Evolutionary conservation across 2,888 invertebrate genomes (phyloP).

Genomic region (Carpatolechia fugitivella): DNA sequence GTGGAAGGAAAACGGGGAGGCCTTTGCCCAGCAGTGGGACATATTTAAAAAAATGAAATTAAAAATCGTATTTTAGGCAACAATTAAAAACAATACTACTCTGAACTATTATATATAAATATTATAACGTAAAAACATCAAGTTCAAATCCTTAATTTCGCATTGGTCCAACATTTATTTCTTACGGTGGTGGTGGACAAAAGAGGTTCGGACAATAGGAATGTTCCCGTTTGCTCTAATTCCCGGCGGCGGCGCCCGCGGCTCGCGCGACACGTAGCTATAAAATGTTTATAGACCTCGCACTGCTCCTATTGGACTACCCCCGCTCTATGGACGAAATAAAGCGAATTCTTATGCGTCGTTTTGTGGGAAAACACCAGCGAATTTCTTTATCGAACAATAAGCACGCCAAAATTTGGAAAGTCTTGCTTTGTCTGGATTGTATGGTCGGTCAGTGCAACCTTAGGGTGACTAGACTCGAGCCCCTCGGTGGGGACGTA

Average conservation of each 20-base stretch:
- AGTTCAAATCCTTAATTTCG: too few species aligned
- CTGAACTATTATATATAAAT: too few species aligned
- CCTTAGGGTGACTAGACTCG: too few species aligned
- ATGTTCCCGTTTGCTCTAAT: conserved; percentile 25
- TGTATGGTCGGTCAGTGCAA: too few species aligned
- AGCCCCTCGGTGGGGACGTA: too few species aligned
- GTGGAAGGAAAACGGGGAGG: too few species aligned
- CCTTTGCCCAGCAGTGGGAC: too few species aligned
- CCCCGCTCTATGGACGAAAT: neutral
- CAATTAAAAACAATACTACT: too few species aligned
- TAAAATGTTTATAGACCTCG: conserved; percentile 19
- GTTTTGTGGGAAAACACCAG: neutral
- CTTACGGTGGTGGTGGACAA: neutral
- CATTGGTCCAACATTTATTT: neutral
- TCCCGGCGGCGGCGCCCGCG: conserved; percentile 25
- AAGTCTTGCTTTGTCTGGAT: too few species aligned
- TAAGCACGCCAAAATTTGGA: neutral
- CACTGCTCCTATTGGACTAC: conserved; percentile 3
- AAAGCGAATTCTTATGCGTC: conserved; percentile 6
- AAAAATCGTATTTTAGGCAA: too few species aligned
- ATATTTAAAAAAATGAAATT: too few species aligned
- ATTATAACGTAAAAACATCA: too few species aligned
- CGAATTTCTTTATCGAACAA: neutral
- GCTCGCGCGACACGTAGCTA: conserved; percentile 8
- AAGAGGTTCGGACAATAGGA: neutral